Conservation (phyloP, 2,888 invertebrate species). For the Arenicola marina region DNA sequence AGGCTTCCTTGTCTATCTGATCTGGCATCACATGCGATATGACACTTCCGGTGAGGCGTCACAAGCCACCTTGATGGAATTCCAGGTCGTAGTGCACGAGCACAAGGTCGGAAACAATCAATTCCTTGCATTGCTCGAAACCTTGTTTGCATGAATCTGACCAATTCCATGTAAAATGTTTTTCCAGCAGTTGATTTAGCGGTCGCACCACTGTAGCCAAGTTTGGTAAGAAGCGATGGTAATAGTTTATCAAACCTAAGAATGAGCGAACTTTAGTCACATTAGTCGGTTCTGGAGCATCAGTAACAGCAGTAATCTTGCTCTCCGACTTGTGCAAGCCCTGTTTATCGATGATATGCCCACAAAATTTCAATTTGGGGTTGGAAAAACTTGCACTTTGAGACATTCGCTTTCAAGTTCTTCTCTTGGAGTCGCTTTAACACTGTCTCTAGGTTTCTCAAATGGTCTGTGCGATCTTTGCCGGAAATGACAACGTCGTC, state of each 20-base stretch:
- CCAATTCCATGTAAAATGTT: conserved; percentile 25
- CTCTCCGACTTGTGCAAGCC: conserved; percentile 20
- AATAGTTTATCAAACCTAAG: conserved; percentile 15
- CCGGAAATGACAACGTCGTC: neutral
- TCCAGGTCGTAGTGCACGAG: neutral
- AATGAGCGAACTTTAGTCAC: conserved; percentile 9
- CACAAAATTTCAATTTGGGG: conserved; percentile 19
- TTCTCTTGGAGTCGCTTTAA: neutral
- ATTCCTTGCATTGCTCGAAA: neutral
- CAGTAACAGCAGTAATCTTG: conserved; percentile 19
- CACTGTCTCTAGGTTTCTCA: neutral
- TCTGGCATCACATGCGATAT: conserved; percentile 1
- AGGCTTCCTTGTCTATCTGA: conserved; percentile 57
- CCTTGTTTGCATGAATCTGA: neutral
- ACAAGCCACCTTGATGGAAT: neutral
- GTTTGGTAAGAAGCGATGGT: conserved; percentile 11
- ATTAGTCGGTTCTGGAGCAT: conserved; percentile 12
- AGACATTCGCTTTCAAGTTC: conserved; percentile 6
- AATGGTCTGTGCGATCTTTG: neutral
- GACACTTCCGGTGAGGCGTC: conserved; percentile 6
- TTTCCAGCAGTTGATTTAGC: conserved; percentile 16
- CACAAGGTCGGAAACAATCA: neutral
- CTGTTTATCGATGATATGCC: conserved; percentile 25
- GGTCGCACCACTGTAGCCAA: conserved; percentile 15
- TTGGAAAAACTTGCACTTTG: conserved; percentile 16